Base-by-base conservation (phyloP, 2,888 invertebrate species). In the Embidobia sp. region DNA sequence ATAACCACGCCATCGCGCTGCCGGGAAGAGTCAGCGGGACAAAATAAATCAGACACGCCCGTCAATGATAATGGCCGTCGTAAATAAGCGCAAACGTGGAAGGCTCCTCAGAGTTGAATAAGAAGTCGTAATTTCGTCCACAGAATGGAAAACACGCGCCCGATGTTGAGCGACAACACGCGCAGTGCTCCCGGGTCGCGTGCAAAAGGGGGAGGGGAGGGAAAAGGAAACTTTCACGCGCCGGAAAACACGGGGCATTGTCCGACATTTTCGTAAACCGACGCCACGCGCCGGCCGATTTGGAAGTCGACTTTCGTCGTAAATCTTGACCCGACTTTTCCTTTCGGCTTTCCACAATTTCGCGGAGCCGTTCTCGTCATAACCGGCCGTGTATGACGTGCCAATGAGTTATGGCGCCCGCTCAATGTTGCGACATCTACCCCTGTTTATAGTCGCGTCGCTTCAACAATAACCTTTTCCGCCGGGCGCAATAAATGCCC, bases 261-360 rank as follows among this genome's bases (percentile, higher is more conserved):
- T 35, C 15, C 48, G 27, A 48, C 10, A 49, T 31, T 51, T 42
- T 35, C 61, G 19, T 53, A 33, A 46, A 26, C 35, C n/a, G n/a
- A n/a, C 78, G 86, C 85, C 86, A 86, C 86, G 86, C 82, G 86
- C 84, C 85, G 46, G 42, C 42, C 77, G 37, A 74, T 57, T 81
- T 82, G 80, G 82, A 73, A 82, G 55, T 81, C 80, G 79, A 80
- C 81, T 84, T 85, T 82, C 76, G 81, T 75, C 79, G 82, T 83
- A 85, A 84, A 84, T 85, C 81, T 81, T 55, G 37, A 35, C 15
- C 16, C 35, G 67, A 79, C 46, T 74, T 79, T 78, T 75, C 55
- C 44, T n/a, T n/a, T n/a, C 44, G 40, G 2, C 66, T 72, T 77
- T 81, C 77, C 46, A 51, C 46, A 40, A 48, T 63, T 63, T 63